These are phyloP conservation scores for Moxostoma hubbsi DNA, from an alignment of 2,797 vertebrate species.

Conservation along the genomic window DNA sequence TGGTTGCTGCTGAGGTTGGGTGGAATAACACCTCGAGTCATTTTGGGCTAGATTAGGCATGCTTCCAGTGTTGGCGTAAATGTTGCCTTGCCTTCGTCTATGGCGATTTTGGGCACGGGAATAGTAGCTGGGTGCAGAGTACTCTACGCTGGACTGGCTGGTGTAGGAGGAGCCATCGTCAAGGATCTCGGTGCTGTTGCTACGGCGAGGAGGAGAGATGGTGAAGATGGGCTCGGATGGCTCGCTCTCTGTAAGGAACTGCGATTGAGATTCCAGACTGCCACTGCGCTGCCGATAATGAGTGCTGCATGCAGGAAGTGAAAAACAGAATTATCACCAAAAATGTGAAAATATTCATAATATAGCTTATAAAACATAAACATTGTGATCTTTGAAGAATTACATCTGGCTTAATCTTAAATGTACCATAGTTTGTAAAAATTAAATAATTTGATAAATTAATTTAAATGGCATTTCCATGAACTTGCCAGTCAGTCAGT, in stretches of 20 bases:
- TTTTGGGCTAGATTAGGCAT: constrained; percentile 94
- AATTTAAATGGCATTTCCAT: too few relatives aligned
- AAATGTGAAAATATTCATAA: not conserved
- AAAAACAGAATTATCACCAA: too few relatives aligned
- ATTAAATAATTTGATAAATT: too few relatives aligned
- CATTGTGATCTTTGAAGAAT: too few relatives aligned
- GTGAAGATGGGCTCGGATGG: constrained; percentile 72
- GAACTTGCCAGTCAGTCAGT: too few relatives aligned
- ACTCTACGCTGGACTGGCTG: constrained; percentile 94
- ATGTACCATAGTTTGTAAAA: too few relatives aligned
- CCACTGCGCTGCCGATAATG: constrained; percentile 91
- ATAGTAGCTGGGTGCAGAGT: constrained; percentile 76
- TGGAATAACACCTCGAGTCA: constrained; percentile 77
- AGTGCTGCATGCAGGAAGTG: constrained; percentile 53
- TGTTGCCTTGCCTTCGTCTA: constrained; percentile 81
- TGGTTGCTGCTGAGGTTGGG: constrained; percentile 77
- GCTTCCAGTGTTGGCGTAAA: constrained; percentile 88
- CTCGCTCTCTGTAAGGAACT: constrained; percentile 77
- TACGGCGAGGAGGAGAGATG: constrained; percentile 82
- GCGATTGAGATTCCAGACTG: constrained; percentile 92
- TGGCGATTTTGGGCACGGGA: constrained; percentile 81
- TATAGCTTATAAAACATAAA: too few relatives aligned
- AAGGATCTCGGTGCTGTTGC: constrained; percentile 94
- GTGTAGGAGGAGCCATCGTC: constrained; percentile 96
- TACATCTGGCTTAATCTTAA: too few relatives aligned